A percentile compares a stretch with the other conserved stretches of the same genome.
phyloP scores from a whole-genome alignment of 2,888 invertebrate genomes.

The Harmothoe impar region DNA sequence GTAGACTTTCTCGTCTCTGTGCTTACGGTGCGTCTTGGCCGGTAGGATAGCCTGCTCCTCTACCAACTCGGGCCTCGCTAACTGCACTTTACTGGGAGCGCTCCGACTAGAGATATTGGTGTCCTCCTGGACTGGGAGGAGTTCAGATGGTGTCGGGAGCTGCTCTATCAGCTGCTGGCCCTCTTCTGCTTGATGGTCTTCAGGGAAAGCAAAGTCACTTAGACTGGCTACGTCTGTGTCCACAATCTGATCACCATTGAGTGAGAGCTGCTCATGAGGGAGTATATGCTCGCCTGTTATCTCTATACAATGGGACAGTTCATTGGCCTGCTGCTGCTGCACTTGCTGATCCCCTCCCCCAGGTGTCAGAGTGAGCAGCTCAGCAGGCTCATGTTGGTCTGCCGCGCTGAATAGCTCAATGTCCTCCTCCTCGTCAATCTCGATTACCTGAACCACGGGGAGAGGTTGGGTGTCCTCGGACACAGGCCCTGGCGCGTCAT shows the following conservation, averaged over 20 bases:
- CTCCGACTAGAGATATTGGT: not conserved
- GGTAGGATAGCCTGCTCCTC: conserved; percentile 7
- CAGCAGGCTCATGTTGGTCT: conserved; percentile 14
- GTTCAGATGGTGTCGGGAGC: not conserved
- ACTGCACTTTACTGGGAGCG: not conserved
- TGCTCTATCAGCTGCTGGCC: not conserved
- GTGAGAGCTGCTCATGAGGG: not conserved
- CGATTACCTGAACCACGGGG: conserved; percentile 28
- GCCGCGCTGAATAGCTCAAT: conserved; percentile 34
- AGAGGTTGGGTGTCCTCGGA: not conserved
- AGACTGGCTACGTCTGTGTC: conserved; percentile 32
- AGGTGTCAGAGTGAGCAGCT: not conserved
- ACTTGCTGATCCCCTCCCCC: not conserved
- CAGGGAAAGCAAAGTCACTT: conserved; percentile 44
- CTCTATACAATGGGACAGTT: not conserved
- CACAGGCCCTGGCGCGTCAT: not conserved
- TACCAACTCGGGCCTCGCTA: not conserved
- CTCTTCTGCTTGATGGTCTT: not conserved
- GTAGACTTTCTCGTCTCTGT: conserved; percentile 56
- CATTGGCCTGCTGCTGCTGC: not conserved
- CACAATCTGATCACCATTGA: not conserved
- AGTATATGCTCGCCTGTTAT: not conserved
- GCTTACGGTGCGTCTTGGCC: conserved; percentile 47
- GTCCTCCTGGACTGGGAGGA: not conserved
- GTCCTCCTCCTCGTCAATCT: conserved; percentile 44